Conservation (phyloP, 1,140 invertebrate genomes). For the Nixonia krombeini region DNA sequence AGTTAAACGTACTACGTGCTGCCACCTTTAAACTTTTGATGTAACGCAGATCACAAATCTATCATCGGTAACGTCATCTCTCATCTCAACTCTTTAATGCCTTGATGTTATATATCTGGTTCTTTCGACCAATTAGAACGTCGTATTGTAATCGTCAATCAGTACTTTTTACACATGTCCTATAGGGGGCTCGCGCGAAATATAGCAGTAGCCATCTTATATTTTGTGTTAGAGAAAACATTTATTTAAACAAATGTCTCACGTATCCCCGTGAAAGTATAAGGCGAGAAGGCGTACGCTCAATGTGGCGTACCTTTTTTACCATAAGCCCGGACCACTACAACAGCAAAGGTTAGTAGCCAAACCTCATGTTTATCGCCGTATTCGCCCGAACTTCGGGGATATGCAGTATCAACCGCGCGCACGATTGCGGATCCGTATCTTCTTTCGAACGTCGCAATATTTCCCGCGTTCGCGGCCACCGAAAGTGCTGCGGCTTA, state of each 20-base stretch:
- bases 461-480: slow-evolving; percentile 1
- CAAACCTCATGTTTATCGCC: background rate
- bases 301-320: slow-evolving; percentile 67
- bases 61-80: slow-evolving; percentile 3
- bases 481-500: background rate
- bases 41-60: background rate
- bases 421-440: slow-evolving; percentile 6
- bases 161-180: slow-evolving; percentile 50
- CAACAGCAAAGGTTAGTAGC: slow-evolving; percentile 71
- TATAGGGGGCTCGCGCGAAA: slow-evolving; percentile 59
- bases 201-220: slow-evolving; percentile 72
- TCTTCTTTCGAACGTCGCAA: slow-evolving; percentile 5
- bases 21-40: background rate
- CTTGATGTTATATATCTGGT: slow-evolving; percentile 9
- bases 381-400: background rate
- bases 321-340: slow-evolving; percentile 66
- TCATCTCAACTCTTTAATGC: slow-evolving; percentile 9
- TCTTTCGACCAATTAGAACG: slow-evolving; percentile 51
- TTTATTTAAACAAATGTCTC: slow-evolving; percentile 68
- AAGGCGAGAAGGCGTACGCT: slow-evolving; percentile 60
- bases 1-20: too few species aligned
- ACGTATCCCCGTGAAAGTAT: slow-evolving; percentile 63
- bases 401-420: slow-evolving; percentile 3
- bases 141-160: slow-evolving; percentile 52
- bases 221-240: slow-evolving; percentile 73